These are phyloP conservation scores for Radopholus similis DNA, from an alignment of 1,140 invertebrate genomes.

Conservation along the genomic window DNA sequence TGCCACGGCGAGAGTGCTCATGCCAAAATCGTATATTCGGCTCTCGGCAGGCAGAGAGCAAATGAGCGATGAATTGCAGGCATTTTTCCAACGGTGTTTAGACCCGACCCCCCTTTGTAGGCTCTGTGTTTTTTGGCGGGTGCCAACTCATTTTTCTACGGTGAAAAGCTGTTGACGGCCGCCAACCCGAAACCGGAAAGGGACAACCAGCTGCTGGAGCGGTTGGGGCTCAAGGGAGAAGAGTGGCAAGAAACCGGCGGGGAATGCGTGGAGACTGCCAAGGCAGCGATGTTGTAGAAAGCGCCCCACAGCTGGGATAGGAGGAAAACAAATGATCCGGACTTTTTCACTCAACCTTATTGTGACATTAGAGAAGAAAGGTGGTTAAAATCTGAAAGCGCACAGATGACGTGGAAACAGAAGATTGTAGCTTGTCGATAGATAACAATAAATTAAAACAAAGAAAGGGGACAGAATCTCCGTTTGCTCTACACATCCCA, in stretches of 20 bases:
- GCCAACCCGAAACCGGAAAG: constrained; percentile 2
- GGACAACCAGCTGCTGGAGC: constrained; percentile 1
- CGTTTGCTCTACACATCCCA: not conserved
- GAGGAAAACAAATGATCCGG: too few species aligned
- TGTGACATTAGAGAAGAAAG: too few species aligned
- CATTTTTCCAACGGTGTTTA: not conserved
- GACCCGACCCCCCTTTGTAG: not conserved
- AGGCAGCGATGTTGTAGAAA: too few species aligned
- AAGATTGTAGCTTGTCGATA: not conserved
- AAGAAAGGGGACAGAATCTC: not conserved
- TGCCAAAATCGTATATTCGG: constrained; percentile 15
- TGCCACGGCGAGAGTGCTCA: constrained; percentile 7
- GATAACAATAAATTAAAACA: not conserved
- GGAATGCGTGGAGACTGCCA: too few species aligned
- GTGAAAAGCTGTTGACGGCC: constrained; percentile 14
- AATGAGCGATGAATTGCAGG: constrained; percentile 19
- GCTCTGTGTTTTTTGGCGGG: constrained; percentile 12
- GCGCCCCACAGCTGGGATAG: too few species aligned
- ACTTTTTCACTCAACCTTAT: too few species aligned
- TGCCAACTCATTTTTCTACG: constrained; percentile 16
- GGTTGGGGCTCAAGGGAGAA: constrained; percentile 5
- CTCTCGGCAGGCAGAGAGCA: constrained; percentile 14
- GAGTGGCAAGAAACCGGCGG: constrained; percentile 5
- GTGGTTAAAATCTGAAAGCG: too few species aligned
- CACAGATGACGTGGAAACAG: not conserved